Percentiles rank a stretch among this genome's conserved stretches.
Evolutionary conservation across 2,797 vertebrate species (phyloP).

Genomic region (Sciurus vulgaris): DNA sequence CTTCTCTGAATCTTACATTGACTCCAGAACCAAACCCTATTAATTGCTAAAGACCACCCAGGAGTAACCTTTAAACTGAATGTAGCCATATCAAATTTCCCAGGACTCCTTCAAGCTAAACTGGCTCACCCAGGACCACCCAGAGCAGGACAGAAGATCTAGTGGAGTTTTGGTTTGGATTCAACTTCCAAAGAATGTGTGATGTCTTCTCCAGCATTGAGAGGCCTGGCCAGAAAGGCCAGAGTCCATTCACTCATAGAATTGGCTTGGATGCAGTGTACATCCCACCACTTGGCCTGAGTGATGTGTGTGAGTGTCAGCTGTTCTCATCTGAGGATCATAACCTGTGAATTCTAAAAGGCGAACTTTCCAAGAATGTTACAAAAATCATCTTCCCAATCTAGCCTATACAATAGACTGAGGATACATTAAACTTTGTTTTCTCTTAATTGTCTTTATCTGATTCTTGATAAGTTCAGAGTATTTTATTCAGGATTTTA

Average conservation of each 20-base stretch:
- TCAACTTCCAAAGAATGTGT: conserved; percentile 70
- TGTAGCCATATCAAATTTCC: conserved; percentile 68
- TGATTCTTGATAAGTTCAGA: conserved; percentile 30
- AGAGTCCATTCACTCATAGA: neutral
- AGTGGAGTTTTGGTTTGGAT: conserved; percentile 63
- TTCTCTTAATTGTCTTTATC: neutral
- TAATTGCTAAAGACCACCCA: conserved; percentile 79
- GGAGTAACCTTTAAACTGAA: conserved; percentile 63
- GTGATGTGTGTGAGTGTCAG: neutral
- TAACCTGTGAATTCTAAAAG: conserved; percentile 4
- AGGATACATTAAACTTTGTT: neutral
- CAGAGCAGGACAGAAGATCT: conserved; percentile 63
- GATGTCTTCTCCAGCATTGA: conserved; percentile 55
- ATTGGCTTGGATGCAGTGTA: neutral
- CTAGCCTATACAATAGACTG: neutral
- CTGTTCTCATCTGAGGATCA: conserved; percentile 33
- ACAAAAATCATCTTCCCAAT: conserved; percentile 22
- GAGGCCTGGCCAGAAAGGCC: conserved; percentile 10
- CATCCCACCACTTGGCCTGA: conserved; percentile 56
- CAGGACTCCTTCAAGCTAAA: conserved; percentile 60
- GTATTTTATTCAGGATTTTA: conserved; percentile 38
- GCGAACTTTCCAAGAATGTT: conserved; percentile 35
- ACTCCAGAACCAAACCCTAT: conserved; percentile 47
- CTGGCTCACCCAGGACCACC: conserved; percentile 77
- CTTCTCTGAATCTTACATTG: conserved; percentile 62